Conservation (phyloP, 2,888 invertebrate species). For the Petrolisthes cinctipes region DNA sequence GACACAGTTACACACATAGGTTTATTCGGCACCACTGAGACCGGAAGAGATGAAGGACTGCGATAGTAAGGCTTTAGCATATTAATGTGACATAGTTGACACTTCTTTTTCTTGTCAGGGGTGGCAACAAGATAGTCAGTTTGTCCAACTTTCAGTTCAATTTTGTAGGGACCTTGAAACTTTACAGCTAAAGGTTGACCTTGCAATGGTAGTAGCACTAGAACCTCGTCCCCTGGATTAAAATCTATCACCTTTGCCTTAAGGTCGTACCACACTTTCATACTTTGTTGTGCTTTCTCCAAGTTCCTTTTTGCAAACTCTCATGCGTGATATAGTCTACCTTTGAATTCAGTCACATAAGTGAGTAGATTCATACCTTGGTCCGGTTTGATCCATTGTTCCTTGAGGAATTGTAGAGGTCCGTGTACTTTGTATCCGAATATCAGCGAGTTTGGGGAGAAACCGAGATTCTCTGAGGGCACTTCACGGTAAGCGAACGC, state of each 20-base stretch:
- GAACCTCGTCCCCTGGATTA: not conserved
- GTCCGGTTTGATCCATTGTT: not conserved
- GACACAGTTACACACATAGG: not conserved
- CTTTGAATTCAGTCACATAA: not conserved
- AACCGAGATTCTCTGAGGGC: constrained; percentile 7
- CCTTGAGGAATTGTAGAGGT: constrained; percentile 2
- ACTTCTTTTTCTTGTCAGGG: not conserved
- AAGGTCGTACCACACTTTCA: not conserved
- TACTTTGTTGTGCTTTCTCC: not conserved
- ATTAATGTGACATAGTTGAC: not conserved
- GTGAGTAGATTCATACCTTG: not conserved
- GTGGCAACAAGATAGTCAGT: not conserved
- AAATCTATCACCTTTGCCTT: not conserved
- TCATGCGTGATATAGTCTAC: not conserved
- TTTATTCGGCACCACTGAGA: not conserved
- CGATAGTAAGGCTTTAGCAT: constrained; percentile 15
- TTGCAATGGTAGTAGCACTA: not conserved
- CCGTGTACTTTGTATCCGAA: constrained; percentile 9
- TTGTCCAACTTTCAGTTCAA: not conserved
- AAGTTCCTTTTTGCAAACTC: not conserved
- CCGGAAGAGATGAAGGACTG: not conserved
- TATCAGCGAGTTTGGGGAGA: constrained; percentile 19
- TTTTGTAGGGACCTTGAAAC: not conserved
- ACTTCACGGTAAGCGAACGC: not conserved
- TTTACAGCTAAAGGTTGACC: not conserved